Evolutionary conservation across 2,797 vertebrate species (phyloP).

Genomic region (Heterohyrax brucei): DNA sequence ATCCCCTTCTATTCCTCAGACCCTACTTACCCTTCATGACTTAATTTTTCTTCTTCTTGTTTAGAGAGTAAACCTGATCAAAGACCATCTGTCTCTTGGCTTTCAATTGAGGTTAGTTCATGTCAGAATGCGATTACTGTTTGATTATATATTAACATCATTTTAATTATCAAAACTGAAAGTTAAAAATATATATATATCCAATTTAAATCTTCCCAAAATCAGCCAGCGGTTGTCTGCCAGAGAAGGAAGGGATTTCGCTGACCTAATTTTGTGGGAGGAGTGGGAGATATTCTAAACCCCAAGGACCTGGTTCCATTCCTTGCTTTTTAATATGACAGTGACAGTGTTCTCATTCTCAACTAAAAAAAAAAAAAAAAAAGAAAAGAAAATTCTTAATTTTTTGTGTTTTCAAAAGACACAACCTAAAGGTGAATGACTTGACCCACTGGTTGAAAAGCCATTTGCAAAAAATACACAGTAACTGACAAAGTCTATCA

Average conservation of each 20-base stretch:
- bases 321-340: constrained; percentile 66
- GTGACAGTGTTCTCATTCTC: constrained; percentile 65
- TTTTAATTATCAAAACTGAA: constrained; percentile 82
- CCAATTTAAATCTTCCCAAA: constrained; percentile 69
- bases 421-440: constrained; percentile 30
- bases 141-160: constrained; percentile 75
- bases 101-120: constrained; percentile 72
- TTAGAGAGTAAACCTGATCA: constrained; percentile 77
- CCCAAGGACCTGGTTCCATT: constrained; percentile 35
- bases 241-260: constrained; percentile 19
- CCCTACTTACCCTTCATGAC: neutral
- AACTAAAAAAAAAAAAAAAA: constrained; percentile 24
- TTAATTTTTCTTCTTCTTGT: constrained; percentile 69
- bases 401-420: constrained; percentile 41
- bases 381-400: neutral
- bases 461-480: neutral
- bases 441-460: constrained; percentile 44
- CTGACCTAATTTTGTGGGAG: constrained; percentile 65
- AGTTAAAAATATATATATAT: constrained; percentile 76
- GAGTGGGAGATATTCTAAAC: neutral
- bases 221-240: constrained; percentile 46
- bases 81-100: constrained; percentile 71
- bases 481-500: constrained; percentile 25
- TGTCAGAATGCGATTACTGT: constrained; percentile 72
- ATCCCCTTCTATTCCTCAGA: constrained; percentile 5